Evolutionary conservation across 1,140 invertebrate species (phyloP), one percentile per base, ranked within the genome.

Genomic region (Lordiphosa collinella): DNA sequence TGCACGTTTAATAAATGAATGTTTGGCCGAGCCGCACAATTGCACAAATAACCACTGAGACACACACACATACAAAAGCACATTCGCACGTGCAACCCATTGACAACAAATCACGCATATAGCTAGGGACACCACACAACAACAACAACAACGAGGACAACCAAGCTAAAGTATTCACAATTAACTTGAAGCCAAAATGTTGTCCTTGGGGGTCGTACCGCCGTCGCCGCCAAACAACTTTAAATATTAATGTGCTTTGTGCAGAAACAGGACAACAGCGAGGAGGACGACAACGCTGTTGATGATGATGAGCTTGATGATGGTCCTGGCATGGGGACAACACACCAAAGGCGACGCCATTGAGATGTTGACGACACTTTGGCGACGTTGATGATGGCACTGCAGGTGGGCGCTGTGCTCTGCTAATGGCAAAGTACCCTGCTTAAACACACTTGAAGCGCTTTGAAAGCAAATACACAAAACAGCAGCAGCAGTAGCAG

Each of bases 101-200:
- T 64, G 60, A 68, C 60, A 64, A 53, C 65, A 68, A 68, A 68
- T 68, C 65, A 68, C 65, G 53, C 54, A 57, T 53, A 67, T 31
- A 48, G 44, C 44, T 13, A 48, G 41, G 41, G 41, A 44, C 41
- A 44, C n/a, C 59, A 61, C 65, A 69, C 29, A 34, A 41, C 54
- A 47, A 59, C 35, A 41, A 32, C 62, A 58, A 58, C 55, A 41
- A 32, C 46, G 14, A 31, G 22, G 31, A 14, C 47, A 52, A 22
- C 41, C 25, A 44, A 29, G 41, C 22, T 13, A 44, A 31, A 37
- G 59, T 53, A 64, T 68, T 68, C 60, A 59, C 65, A 68, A 68
- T 68, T 68, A 68, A 68, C 65, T 68, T 64, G 53, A 49, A 68
- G 65, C 65, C 65, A 64, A 59, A 36, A 36, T 65, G 56, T 47